These are phyloP conservation scores for Melanotaenia maccullochi DNA, from an alignment of 2,797 vertebrate genomes.

Conservation along the genomic window DNA sequence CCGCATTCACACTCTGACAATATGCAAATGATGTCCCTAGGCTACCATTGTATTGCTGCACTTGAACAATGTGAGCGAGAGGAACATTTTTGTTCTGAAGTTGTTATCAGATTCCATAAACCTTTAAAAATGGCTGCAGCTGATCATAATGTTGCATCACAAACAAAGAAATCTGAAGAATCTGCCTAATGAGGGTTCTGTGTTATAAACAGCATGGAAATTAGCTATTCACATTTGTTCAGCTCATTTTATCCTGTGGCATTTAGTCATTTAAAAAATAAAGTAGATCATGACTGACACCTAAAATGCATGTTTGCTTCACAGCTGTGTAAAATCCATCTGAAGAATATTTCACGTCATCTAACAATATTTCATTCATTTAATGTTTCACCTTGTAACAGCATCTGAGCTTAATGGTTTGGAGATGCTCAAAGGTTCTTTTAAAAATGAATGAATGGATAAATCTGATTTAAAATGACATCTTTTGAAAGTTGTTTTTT, in stretches of 20 bases:
- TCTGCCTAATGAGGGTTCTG: slow-evolving; percentile 32
- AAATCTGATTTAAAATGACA: neutral
- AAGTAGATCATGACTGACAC: neutral
- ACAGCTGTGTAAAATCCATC: neutral
- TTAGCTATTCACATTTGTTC: slow-evolving; percentile 33
- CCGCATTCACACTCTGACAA: slow-evolving; percentile 62
- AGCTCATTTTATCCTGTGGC: slow-evolving; percentile 17
- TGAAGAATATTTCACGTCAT: neutral
- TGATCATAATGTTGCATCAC: slow-evolving; percentile 42
- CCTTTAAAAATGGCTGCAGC: slow-evolving; percentile 53
- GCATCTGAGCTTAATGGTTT: neutral
- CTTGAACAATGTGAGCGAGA: slow-evolving; percentile 63
- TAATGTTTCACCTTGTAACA: neutral
- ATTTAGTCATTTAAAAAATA: slow-evolving; percentile 20
- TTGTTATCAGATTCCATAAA: slow-evolving; percentile 62
- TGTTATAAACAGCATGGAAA: slow-evolving; percentile 45
- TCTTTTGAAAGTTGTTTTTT: neutral
- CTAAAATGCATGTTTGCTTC: neutral
- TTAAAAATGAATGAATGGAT: neutral
- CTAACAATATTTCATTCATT: neutral
- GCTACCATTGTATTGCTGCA: slow-evolving; percentile 62
- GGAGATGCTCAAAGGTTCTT: neutral
- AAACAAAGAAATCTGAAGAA: slow-evolving; percentile 55
- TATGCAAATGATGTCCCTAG: slow-evolving; percentile 77
- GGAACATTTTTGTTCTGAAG: slow-evolving; percentile 46